These are phyloP conservation scores for Nomada fabriciana DNA, from an alignment of 2,888 invertebrate species.

Conservation along the genomic window DNA sequence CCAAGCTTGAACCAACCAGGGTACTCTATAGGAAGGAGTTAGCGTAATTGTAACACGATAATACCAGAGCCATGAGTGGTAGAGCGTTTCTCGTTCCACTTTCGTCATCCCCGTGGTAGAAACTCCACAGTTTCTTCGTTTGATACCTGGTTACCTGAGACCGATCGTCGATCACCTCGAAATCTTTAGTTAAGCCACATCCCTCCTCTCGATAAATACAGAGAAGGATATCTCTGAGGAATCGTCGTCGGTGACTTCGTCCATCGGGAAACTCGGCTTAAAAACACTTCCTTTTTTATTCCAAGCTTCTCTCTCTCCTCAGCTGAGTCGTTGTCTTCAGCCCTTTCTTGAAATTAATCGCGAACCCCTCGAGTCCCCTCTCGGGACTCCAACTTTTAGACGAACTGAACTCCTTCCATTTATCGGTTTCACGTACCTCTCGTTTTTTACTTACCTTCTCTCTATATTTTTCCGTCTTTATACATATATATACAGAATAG, in stretches of 20 bases:
- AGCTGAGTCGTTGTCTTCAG: conserved; percentile 44
- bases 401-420: conserved; percentile 40
- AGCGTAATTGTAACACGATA: conserved; percentile 13
- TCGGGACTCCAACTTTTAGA: conserved; percentile 35
- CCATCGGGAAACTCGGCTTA: conserved; percentile 31
- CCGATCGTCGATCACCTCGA: conserved; percentile 14
- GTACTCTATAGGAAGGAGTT: too few species aligned
- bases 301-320: background rate
- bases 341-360: conserved; percentile 58
- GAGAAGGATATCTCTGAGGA: conserved; percentile 30
- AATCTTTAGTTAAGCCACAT: conserved; percentile 3
- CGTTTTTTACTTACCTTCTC: background rate
- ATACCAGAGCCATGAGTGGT: background rate
- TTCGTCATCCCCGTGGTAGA: background rate
- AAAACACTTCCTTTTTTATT: conserved; percentile 39
- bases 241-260: conserved; percentile 22
- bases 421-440: conserved; percentile 48
- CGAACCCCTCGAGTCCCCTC: conserved; percentile 31
- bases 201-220: conserved; percentile 25
- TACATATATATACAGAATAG: background rate
- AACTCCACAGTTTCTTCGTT: background rate
- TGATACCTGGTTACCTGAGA: conserved; percentile 1
- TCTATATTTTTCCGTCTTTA: background rate
- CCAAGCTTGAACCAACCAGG: too few species aligned
- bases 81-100: background rate